These are phyloP conservation scores for Accipiter badius DNA, from an alignment of 2,797 vertebrate species.

Conservation along the genomic window DNA sequence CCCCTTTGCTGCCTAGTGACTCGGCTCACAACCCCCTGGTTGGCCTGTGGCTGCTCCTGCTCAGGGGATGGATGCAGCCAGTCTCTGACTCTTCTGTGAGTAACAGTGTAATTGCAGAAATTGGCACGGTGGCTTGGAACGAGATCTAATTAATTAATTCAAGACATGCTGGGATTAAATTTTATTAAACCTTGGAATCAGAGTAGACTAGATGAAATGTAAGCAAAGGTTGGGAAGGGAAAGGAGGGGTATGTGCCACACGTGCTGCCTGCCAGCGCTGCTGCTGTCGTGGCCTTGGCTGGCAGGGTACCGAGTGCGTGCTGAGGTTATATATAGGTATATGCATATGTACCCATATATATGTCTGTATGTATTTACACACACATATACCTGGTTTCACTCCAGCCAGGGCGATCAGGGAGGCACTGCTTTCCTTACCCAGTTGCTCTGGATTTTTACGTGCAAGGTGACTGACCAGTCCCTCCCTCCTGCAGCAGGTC, in stretches of 20 bases:
- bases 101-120: neutral
- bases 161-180: neutral
- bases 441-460: neutral
- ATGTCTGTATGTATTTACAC: too few species aligned
- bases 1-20: accelerated
- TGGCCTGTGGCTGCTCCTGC: neutral
- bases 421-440: neutral
- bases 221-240: neutral
- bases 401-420: neutral
- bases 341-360: too few species aligned
- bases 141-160: neutral
- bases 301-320: accelerated
- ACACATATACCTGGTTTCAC: neutral
- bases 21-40: accelerated
- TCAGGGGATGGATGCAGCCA: neutral
- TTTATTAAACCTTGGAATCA: neutral
- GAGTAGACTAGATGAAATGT: neutral
- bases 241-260: neutral
- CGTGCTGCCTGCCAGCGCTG: neutral
- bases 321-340: neutral
- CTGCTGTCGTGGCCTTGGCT: accelerated
- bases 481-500: neutral
- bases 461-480: neutral
- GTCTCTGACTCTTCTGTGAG: neutral
- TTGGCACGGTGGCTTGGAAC: neutral